phyloP scores from a whole-genome alignment of 1,140 invertebrate genomes.

The Pomacea maculata region DNA sequence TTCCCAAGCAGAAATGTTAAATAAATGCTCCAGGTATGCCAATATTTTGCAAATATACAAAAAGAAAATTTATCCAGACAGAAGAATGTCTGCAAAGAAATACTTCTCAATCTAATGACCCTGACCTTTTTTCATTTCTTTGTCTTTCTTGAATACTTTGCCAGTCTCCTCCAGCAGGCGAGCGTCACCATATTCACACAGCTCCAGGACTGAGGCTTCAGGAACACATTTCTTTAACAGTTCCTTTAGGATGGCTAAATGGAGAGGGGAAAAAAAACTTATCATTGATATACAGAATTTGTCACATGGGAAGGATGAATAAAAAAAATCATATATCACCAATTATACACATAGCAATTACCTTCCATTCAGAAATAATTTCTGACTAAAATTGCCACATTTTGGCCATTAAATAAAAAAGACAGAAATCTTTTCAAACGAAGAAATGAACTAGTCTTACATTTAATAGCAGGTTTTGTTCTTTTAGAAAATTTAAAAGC shows the following conservation, averaged over 20 bases:
- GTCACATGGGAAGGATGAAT: background rate
- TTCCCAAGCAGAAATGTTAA: no score
- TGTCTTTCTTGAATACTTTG: slow-evolving; percentile 98
- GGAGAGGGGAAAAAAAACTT: slow-evolving; percentile 13
- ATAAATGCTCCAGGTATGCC: no score
- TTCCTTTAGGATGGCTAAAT: slow-evolving; percentile 85
- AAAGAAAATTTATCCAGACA: no score
- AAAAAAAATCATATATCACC: background rate
- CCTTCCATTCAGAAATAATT: background rate
- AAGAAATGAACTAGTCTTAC: no score
- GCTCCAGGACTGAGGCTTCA: slow-evolving; percentile 87
- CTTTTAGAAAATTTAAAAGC: no score
- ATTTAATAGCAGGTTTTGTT: no score
- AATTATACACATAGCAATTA: background rate
- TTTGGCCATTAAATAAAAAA: background rate
- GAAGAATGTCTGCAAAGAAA: no score
- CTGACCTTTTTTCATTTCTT: slow-evolving; percentile 92
- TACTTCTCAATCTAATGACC: background rate
- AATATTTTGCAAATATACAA: no score
- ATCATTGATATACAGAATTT: background rate
- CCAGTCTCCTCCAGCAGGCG: slow-evolving; percentile 89
- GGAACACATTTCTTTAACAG: slow-evolving; percentile 87
- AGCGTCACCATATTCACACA: slow-evolving; percentile 93
- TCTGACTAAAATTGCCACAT: background rate
- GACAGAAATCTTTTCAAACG: no score